phyloP scores from a whole-genome alignment of 2,797 vertebrate genomes.

The Eurystomus glaucurus region DNA sequence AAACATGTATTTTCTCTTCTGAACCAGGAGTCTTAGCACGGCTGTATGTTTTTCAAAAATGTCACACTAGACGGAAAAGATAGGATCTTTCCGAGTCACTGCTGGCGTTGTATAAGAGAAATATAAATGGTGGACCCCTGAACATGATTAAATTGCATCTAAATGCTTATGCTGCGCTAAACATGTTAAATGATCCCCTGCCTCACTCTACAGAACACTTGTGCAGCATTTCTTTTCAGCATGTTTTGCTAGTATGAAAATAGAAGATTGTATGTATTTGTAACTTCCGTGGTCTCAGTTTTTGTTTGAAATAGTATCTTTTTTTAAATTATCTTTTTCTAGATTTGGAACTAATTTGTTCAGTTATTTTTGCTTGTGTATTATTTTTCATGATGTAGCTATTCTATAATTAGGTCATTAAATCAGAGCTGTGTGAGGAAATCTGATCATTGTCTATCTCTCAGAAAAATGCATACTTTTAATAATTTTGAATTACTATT shows the following conservation, averaged over 20 bases:
- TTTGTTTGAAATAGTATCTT: neutral
- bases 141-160: neutral
- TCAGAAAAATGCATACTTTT: neutral
- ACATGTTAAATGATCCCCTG: neutral
- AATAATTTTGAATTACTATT: neutral
- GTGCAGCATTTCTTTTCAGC: neutral
- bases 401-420: neutral
- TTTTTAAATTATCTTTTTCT: neutral
- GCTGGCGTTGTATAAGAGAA: neutral
- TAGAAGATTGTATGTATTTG: neutral
- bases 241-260: neutral
- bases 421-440: neutral
- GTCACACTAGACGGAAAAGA: neutral
- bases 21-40: neutral
- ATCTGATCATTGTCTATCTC: neutral
- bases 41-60: neutral
- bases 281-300: neutral
- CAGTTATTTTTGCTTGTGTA: neutral
- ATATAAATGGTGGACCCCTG: neutral
- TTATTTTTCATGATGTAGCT: neutral
- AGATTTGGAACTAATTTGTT: neutral
- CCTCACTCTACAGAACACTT: neutral
- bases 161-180: neutral
- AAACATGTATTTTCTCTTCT: neutral
- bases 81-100: rapidly evolving